phyloP scores from a whole-genome alignment of 2,113 vertebrate species.

The Chitala chitala region DNA sequence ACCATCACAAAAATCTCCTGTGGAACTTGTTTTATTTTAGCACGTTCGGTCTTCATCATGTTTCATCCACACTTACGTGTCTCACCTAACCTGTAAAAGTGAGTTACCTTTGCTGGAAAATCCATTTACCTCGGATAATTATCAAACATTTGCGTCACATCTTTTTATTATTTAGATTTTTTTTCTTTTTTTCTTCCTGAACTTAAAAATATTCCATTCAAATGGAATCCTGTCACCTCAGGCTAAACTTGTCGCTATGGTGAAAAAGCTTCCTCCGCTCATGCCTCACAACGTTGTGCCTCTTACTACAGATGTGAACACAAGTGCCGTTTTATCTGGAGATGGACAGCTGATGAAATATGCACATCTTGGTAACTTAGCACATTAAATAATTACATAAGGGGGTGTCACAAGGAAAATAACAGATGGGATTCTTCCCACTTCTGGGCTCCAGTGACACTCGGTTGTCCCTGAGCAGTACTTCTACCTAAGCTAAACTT shows the following conservation, averaged over 20 bases:
- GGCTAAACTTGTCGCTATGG: too few species aligned
- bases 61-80: too few species aligned
- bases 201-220: too few species aligned
- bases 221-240: too few species aligned
- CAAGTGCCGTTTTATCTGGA: constrained; percentile 41
- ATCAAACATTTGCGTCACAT: too few species aligned
- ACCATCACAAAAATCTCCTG: neutral
- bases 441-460: constrained; percentile 34
- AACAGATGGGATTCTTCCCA: constrained; percentile 52
- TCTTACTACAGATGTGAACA: neutral
- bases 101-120: too few species aligned
- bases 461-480: constrained; percentile 41
- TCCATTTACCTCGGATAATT: too few species aligned
- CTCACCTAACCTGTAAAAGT: neutral
- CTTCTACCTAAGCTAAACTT: constrained; percentile 34
- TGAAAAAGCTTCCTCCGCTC: too few species aligned
- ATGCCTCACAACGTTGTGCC: neutral
- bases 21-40: neutral
- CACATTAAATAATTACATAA: constrained; percentile 45
- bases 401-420: constrained; percentile 32
- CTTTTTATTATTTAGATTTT: neutral
- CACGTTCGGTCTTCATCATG: neutral
- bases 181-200: neutral
- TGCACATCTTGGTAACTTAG: constrained; percentile 39
- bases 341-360: constrained; percentile 37